These are phyloP conservation scores for Caenorhabditis angaria DNA, from an alignment of 2,888 invertebrate genomes.

Conservation along the genomic window DNA sequence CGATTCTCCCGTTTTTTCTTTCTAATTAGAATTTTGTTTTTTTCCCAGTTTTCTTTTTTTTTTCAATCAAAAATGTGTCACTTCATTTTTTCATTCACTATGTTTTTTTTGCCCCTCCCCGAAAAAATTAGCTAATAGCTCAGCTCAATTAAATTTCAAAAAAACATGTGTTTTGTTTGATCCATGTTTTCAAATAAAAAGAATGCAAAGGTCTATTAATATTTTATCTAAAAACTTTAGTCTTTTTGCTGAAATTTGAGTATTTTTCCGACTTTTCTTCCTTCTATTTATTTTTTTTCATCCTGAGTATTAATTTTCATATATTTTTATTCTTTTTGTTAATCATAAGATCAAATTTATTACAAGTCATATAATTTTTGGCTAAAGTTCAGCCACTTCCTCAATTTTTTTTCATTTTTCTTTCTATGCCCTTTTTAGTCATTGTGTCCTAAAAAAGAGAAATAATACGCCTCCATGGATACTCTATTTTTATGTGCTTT, in stretches of 20 bases:
- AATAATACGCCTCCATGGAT: not conserved
- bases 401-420: not conserved
- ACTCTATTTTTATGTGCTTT: not conserved
- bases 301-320: not conserved
- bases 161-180: not conserved
- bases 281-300: not conserved
- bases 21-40: conserved; percentile 4
- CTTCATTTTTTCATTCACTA: not conserved
- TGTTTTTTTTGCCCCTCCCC: not conserved
- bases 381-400: not conserved
- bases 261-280: too few relatives aligned
- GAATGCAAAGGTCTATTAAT: not conserved
- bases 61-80: not conserved
- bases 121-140: not conserved
- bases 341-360: not conserved
- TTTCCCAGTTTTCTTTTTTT: not conserved
- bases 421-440: not conserved
- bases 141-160: not conserved
- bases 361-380: not conserved
- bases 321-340: not conserved
- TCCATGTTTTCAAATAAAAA: not conserved
- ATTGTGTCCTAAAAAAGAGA: not conserved
- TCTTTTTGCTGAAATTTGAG: not conserved
- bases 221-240: not conserved
- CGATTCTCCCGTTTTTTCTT: not conserved